Evolutionary conservation across 2,888 invertebrate genomes (phyloP).

Genomic region (Synanthedon myopaeformis): DNA sequence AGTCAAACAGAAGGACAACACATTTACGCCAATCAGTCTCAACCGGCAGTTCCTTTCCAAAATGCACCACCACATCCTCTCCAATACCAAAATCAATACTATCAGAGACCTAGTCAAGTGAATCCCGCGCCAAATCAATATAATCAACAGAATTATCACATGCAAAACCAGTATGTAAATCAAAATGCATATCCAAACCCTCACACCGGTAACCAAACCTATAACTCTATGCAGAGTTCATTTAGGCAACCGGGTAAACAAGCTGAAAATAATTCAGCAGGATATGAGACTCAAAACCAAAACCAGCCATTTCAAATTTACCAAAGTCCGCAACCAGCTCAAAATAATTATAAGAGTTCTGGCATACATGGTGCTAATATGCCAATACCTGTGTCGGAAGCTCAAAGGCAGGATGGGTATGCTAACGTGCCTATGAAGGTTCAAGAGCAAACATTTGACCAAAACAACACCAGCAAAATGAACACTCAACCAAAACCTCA

Average conservation of each 20-base stretch:
- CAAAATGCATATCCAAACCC: constrained; percentile 31
- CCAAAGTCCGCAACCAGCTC: constrained; percentile 49
- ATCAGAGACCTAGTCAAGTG: constrained; percentile 44
- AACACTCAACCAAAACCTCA: constrained; percentile 29
- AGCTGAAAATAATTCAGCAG: constrained; percentile 29
- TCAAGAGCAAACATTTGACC: constrained; percentile 26
- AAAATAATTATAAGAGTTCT: constrained; percentile 34
- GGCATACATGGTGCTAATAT: constrained; percentile 21
- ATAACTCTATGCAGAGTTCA: constrained; percentile 40
- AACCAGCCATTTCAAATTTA: constrained; percentile 53
- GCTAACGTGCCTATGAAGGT: constrained; percentile 17
- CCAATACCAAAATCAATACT: constrained; percentile 55
- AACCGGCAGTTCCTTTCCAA: constrained; percentile 34
- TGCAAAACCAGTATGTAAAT: constrained; percentile 44
- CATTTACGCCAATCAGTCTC: constrained; percentile 37
- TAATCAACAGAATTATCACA: constrained; percentile 41
- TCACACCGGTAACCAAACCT: constrained; percentile 36
- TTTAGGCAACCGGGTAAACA: constrained; percentile 47
- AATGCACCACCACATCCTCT: constrained; percentile 57
- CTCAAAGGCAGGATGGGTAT: constrained; percentile 29
- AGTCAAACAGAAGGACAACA: constrained; percentile 50
- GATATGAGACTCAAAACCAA: constrained; percentile 25
- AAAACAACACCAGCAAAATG: constrained; percentile 25
- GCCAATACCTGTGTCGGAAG: constrained; percentile 26
- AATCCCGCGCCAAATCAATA: constrained; percentile 29